A percentile compares a stretch with the other conserved stretches of the same genome.
phyloP scores from a whole-genome alignment of 2,888 invertebrate species.

The Bruchidius siliquastri region DNA sequence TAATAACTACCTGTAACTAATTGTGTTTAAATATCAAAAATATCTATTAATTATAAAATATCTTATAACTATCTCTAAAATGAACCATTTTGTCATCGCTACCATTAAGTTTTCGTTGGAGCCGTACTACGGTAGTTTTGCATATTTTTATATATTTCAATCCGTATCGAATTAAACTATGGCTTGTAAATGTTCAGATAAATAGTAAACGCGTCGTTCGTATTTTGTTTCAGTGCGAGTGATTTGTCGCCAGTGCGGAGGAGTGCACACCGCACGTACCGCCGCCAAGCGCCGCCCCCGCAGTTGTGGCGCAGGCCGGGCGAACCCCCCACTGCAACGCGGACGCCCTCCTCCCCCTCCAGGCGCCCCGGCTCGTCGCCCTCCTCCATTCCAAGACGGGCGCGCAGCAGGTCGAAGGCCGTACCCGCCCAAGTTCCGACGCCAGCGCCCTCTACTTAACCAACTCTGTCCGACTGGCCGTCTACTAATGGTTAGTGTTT shows the following conservation, averaged over 20 bases:
- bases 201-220: background rate
- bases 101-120: no score
- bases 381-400: slow-evolving; percentile 38
- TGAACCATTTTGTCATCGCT: no score
- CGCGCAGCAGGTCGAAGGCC: slow-evolving; percentile 38
- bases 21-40: no score
- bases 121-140: no score
- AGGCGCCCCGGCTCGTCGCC: slow-evolving; percentile 24
- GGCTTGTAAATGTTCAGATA: background rate
- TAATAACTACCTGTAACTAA: no score
- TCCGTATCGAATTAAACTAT: background rate
- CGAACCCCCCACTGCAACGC: slow-evolving; percentile 37
- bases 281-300: slow-evolving; percentile 20
- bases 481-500: background rate
- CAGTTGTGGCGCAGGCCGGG: slow-evolving; percentile 39
- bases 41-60: no score
- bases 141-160: no score
- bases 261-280: slow-evolving; percentile 25
- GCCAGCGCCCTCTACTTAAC: background rate
- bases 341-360: slow-evolving; percentile 24
- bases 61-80: no score
- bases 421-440: slow-evolving; percentile 15
- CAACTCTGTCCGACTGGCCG: background rate
- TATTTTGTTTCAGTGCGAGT: slow-evolving; percentile 39
- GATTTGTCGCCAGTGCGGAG: slow-evolving; percentile 19